Evolutionary conservation across 1,140 invertebrate genomes (phyloP), one percentile per base, ranked within the genome.

Genomic region (Ericerus pela): DNA sequence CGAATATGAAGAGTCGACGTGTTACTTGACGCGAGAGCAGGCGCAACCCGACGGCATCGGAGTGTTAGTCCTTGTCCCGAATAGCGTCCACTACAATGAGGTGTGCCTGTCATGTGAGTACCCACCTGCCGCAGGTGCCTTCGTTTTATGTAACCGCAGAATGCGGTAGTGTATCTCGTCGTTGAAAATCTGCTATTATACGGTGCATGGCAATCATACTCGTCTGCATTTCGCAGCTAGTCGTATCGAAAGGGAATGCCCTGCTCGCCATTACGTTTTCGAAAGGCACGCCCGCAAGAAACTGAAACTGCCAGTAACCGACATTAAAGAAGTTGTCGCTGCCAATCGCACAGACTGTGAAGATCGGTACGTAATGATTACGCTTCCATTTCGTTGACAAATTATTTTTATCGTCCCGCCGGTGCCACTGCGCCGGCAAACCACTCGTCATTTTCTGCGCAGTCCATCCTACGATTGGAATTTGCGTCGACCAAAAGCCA

Each of bases 1-100:
- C 0, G 86, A 90, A 64, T 92, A 90, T 64, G 88, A 91, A 66
- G 86, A 91, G 65, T 90, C 86, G 10, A 84, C 81, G n/a, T 93
- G 89, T 66, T 88, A 87, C 66, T 67, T 92, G 54, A 88, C 87
- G 6, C 74, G 82, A 10, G 87, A 91, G 67, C 84, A 87, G 65
- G 75, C 84, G 62, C 78, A 80, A 43, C 87, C 87, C 0, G 87
- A 91, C 69, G 88, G 88, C 16, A 84, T 87, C 27, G 87, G 86
- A 18, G 85, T 80, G 58, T 73, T 91, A 1, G 85, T 90, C 74
- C 75, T 87, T 52, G 82, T 88, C 4, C 85, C 85, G 1, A 85
- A 89, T 61, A 85, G 84, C 65, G 80, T 89, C 5, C 87, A 91
- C 67, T 91, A 90, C 64, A 85, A 84, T 16, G 87, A 92, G 77